phyloP scores from a whole-genome alignment of 1,140 invertebrate species.

The Sipha flava region DNA sequence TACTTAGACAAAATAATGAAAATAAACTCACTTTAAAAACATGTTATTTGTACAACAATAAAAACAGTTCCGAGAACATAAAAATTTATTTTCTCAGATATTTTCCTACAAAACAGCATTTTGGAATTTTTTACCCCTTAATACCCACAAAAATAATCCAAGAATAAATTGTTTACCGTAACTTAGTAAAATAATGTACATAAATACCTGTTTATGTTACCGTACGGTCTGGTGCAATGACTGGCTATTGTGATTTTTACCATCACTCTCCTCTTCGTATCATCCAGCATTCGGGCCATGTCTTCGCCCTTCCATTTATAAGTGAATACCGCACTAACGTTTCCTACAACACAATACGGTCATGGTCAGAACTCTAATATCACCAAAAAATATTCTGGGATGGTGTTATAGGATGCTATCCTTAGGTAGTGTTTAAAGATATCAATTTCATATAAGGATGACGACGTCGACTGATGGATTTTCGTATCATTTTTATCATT shows the following conservation, averaged over 20 bases:
- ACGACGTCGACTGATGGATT: not conserved
- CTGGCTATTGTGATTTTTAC: constrained; percentile 58
- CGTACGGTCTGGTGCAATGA: constrained; percentile 49
- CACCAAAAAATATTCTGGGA: not conserved
- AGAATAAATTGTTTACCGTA: too few species aligned
- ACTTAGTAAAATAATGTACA: not conserved
- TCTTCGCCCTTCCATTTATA: constrained; percentile 64
- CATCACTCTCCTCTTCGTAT: constrained; percentile 54
- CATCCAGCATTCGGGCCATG: constrained; percentile 58
- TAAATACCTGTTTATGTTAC: constrained; percentile 55
- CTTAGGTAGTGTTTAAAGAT: not conserved
- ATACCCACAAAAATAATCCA: too few species aligned
- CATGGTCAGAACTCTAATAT: not conserved
- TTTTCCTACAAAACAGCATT: too few species aligned
- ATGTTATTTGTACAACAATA: too few species aligned
- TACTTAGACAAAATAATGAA: too few species aligned
- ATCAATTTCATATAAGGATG: not conserved
- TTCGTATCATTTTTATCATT: not conserved
- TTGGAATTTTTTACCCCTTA: too few species aligned
- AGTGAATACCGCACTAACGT: constrained; percentile 69
- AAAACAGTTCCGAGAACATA: too few species aligned
- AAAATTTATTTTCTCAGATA: too few species aligned
- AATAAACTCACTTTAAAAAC: too few species aligned
- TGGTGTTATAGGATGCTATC: too few species aligned
- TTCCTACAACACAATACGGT: constrained; percentile 47